Base-by-base conservation (phyloP, 2,888 invertebrate genomes). In the Pemphredon lugubris region DNA sequence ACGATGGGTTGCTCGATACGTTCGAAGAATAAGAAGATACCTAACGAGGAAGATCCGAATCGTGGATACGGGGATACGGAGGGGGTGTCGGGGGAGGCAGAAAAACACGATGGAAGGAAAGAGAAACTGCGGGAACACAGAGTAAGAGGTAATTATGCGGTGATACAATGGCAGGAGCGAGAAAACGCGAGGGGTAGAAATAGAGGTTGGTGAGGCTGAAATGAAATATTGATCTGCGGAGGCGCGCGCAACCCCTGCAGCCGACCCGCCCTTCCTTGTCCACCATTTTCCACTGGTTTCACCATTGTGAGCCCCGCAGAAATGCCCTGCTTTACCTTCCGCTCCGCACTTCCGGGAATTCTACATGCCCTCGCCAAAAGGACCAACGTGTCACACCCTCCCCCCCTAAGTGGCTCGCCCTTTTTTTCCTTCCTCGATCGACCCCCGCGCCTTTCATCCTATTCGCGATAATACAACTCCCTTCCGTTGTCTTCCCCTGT, bases 171-270 rank as follows among this genome's bases (percentile, higher is more conserved):
- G 66, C 21, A 55, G 65, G 68, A 61, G 75, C 50, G 75, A 69
- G 67, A 74, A 75, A n/a, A n/a, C n/a, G 57, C 57, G 55, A 69
- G 40, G 53, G 44, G 63, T 61, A 65, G 55, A 40, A 60, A 44
- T 65, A 77, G 81, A 75, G 69, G 69, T 75, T 82, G 83, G 84
- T 80, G 84, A 83, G 85, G 81, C 77, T 87, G 84, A 88, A 89
- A 89, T 89, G 88, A 88, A 89, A 89, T 89, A 89, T 89, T 89
- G 89, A 89, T 89, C 88, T 84, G 82, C 74, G 79, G 84, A 78
- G 82, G 87, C 87, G 88, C 88, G 88, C 87, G 88, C 88, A 88
- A 83, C 84, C 85, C 87, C 89, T 89, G 88, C 89, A 87, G 82
- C 83, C 82, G 77, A 82, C 82, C 75, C 75, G 66, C 77, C 73